Percentiles rank a stretch among this genome's conserved stretches.
Conservation (phyloP, 2,113 vertebrate genomes). For the Tor tambroides region DNA sequence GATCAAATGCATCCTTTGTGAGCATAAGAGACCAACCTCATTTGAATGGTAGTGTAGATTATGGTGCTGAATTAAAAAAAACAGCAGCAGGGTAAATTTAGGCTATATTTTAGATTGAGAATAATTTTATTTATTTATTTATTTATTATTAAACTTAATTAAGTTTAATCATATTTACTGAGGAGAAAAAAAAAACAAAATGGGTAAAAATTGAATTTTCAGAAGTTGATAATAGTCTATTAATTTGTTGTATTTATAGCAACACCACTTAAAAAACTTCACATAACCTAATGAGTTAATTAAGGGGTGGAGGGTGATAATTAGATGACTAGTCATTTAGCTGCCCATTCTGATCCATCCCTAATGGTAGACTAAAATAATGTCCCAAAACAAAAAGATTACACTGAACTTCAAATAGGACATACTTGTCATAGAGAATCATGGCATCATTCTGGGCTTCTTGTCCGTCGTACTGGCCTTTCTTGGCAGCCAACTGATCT, state of each 20-base stretch:
- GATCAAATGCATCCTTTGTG: background rate
- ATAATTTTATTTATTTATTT: too few species aligned
- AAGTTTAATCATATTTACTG: too few species aligned
- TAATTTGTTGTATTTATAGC: background rate
- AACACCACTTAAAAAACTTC: background rate
- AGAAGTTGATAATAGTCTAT: too few species aligned
- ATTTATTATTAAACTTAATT: too few species aligned
- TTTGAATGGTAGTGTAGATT: background rate
- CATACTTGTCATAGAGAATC: conserved; percentile 98
- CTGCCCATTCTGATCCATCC: background rate
- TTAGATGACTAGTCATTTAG: background rate
- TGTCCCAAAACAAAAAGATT: background rate
- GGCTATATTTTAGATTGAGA: background rate
- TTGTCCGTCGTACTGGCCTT: conserved; percentile 98
- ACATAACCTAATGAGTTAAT: background rate
- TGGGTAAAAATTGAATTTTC: too few species aligned
- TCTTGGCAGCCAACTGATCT: conserved; percentile 94
- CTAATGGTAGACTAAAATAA: background rate
- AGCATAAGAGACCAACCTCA: background rate
- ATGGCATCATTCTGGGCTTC: conserved; percentile 99
- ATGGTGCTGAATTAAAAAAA: background rate
- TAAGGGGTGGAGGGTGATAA: background rate
- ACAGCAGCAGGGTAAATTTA: background rate
- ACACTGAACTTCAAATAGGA: background rate
- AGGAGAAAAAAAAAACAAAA: too few species aligned